A percentile compares a stretch with the other conserved stretches of the same genome.
Conservation (phyloP, 1,140 invertebrate species). For the Drosophila mauritiana region DNA sequence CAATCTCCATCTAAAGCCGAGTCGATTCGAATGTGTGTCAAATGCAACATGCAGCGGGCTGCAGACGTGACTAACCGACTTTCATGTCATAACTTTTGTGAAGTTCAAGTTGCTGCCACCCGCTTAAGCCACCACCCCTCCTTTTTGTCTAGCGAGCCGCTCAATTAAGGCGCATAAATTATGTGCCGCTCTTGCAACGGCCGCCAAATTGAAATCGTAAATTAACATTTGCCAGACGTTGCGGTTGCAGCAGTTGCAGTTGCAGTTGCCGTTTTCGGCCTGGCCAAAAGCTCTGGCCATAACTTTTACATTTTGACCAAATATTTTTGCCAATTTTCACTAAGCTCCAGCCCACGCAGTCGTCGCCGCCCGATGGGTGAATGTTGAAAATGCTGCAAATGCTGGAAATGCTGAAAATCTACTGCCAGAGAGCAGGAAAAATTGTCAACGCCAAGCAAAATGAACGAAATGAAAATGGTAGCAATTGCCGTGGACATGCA, state of each 20-base stretch:
- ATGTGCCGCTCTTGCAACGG: constrained; percentile 59
- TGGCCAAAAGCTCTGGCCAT: constrained; percentile 33
- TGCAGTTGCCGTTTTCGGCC: neutral
- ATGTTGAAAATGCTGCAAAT: constrained; percentile 45
- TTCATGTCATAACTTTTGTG: constrained; percentile 81
- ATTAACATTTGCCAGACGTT: constrained; percentile 80
- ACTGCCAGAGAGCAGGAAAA: constrained; percentile 18
- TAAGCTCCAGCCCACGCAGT: constrained; percentile 74
- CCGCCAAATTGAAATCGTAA: constrained; percentile 83
- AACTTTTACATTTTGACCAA: constrained; percentile 83
- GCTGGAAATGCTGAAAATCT: constrained; percentile 27
- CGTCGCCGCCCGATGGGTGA: constrained; percentile 73
- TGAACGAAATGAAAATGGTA: constrained; percentile 80
- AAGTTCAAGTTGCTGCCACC: constrained; percentile 71
- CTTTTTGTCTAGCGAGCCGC: constrained; percentile 53
- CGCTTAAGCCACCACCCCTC: constrained; percentile 6
- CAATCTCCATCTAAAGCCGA: constrained; percentile 2
- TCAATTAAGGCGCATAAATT: constrained; percentile 83
- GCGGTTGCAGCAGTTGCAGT: constrained; percentile 12
- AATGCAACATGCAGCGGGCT: constrained; percentile 71
- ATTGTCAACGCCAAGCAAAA: constrained; percentile 65
- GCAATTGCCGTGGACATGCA: constrained; percentile 76
- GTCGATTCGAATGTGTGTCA: constrained; percentile 78
- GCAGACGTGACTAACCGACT: constrained; percentile 81
- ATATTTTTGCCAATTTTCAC: constrained; percentile 83